Percentiles rank a stretch among this genome's conserved stretches.
Conservation (phyloP, 2,113 vertebrate species). For the Dromas ardeola region DNA sequence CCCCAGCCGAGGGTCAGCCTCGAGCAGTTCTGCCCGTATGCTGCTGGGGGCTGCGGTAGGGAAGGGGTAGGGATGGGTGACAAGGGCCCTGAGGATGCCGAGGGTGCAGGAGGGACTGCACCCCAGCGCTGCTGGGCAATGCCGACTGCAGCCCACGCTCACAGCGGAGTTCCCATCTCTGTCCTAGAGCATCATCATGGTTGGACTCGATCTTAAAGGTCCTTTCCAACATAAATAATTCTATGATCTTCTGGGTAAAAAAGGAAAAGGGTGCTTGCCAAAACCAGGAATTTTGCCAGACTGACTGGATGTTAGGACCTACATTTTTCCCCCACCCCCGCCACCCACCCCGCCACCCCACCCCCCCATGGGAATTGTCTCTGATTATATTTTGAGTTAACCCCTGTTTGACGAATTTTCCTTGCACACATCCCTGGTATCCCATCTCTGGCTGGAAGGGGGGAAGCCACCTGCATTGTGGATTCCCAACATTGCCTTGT, state of each 20-base stretch:
- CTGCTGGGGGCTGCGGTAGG: neutral
- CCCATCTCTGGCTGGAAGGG: neutral
- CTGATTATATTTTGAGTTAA: neutral
- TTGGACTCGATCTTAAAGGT: neutral
- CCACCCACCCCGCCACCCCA: too few species aligned
- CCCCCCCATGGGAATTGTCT: neutral
- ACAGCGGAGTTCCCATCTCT: fast-evolving
- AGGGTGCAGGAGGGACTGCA: neutral
- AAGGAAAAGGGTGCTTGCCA: neutral
- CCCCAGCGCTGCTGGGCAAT: neutral
- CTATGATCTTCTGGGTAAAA: neutral
- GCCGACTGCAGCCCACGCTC: fast-evolving
- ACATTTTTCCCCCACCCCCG: neutral
- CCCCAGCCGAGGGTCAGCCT: neutral
- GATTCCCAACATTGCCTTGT: neutral
- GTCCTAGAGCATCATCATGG: fast-evolving
- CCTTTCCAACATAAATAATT: neutral
- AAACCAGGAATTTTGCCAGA: neutral
- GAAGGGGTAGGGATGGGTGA: neutral
- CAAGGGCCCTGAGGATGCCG: fast-evolving
- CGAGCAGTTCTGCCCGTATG: fast-evolving
- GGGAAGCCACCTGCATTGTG: neutral
- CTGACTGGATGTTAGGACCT: neutral
- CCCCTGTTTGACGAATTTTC: neutral
- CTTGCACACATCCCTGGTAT: neutral